Evolutionary conservation across 2,797 vertebrate genomes (phyloP).

Genomic region (Catamblyrhynchus diadema): DNA sequence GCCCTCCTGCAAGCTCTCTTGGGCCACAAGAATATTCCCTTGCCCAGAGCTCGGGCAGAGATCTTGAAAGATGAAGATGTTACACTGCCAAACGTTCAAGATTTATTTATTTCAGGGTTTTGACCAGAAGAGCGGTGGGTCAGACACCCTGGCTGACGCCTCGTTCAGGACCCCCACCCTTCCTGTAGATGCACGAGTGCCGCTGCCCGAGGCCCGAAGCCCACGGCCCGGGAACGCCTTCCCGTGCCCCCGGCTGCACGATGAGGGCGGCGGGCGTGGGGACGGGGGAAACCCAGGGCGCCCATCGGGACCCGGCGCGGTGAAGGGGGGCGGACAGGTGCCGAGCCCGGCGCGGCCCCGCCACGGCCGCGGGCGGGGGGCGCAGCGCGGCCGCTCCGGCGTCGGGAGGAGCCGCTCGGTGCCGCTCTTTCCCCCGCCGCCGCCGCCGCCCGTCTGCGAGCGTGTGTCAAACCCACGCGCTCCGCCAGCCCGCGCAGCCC

Average conservation of each 20-base stretch:
- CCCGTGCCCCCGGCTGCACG: not conserved
- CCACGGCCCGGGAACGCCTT: not conserved
- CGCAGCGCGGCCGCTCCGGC: not conserved
- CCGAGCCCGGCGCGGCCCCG: not conserved
- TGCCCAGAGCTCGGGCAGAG: not conserved
- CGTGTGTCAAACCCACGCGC: slow-evolving; percentile 39
- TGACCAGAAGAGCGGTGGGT: not conserved
- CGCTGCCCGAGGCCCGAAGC: not conserved
- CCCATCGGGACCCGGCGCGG: fast-evolving
- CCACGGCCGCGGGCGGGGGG: not conserved
- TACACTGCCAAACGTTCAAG: fast-evolving
- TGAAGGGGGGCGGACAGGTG: not conserved
- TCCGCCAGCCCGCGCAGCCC: not conserved
- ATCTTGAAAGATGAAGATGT: not conserved
- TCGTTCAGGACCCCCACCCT: fast-evolving
- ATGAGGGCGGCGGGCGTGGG: too few relatives aligned
- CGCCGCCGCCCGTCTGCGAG: not conserved
- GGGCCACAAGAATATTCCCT: fast-evolving
- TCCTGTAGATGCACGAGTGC: fast-evolving
- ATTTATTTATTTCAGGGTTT: not conserved
- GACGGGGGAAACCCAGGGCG: fast-evolving
- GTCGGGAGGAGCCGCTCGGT: not conserved
- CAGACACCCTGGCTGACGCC: fast-evolving
- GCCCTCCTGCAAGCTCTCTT: too few relatives aligned
- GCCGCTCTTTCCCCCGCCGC: slow-evolving; percentile 4